Percentiles rank a stretch among this genome's conserved stretches.
Evolutionary conservation across 1,140 invertebrate genomes (phyloP).

Genomic region (Chelonus insularis): DNA sequence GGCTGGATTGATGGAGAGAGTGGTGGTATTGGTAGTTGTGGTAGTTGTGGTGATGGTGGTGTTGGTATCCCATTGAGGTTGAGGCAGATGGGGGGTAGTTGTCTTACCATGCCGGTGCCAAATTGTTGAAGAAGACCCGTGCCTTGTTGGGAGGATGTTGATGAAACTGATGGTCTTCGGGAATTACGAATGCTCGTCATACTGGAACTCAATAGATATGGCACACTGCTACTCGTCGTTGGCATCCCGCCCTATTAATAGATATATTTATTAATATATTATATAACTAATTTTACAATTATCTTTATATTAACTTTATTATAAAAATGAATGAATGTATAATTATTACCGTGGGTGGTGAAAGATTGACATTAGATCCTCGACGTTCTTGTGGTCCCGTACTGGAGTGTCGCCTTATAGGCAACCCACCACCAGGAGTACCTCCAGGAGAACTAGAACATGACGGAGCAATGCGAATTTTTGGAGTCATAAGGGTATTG

Average conservation of each 20-base stretch:
- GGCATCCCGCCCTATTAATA: slow-evolving; percentile 77
- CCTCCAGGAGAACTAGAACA: slow-evolving; percentile 83
- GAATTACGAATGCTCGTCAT: slow-evolving; percentile 78
- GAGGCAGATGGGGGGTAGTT: slow-evolving; percentile 69
- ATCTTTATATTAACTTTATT: slow-evolving; percentile 15
- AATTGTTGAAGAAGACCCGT: slow-evolving; percentile 79
- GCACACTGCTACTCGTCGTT: slow-evolving; percentile 84
- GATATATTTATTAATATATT: slow-evolving; percentile 4
- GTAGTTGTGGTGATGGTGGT: slow-evolving; percentile 31
- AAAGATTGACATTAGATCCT: slow-evolving; percentile 81
- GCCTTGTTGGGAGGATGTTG: slow-evolving; percentile 66
- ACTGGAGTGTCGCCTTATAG: slow-evolving; percentile 84
- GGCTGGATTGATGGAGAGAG: slow-evolving; percentile 64
- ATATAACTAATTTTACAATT: neutral
- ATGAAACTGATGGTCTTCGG: slow-evolving; percentile 68
- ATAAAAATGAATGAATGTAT: too few relatives aligned
- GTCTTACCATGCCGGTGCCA: slow-evolving; percentile 85
- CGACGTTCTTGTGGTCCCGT: slow-evolving; percentile 85
- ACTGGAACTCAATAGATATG: slow-evolving; percentile 78
- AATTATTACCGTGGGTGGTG: slow-evolving; percentile 85
- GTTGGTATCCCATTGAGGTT: slow-evolving; percentile 64
- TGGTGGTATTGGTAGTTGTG: slow-evolving; percentile 48
- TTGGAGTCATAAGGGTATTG: slow-evolving; percentile 88
- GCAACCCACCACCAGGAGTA: slow-evolving; percentile 77
- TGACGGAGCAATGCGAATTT: slow-evolving; percentile 82